Conservation (phyloP, 2,888 invertebrate species). For the Podotricha telesiphe region DNA sequence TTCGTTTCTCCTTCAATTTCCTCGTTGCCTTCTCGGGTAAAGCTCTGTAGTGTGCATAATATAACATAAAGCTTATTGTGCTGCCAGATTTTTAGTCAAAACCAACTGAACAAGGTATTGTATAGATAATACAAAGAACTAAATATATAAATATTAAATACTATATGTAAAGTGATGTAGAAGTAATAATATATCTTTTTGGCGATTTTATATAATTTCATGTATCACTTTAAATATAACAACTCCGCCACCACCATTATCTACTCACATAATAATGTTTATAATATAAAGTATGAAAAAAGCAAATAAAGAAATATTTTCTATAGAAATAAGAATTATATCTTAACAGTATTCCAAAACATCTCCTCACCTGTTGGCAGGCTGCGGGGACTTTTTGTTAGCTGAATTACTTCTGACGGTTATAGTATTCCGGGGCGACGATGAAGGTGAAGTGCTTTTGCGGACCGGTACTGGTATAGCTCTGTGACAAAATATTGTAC, state of each 20-base stretch:
- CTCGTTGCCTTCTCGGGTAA: conserved; percentile 64
- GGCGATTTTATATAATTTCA: not conserved
- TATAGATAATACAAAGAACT: not conserved
- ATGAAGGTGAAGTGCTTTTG: conserved; percentile 73
- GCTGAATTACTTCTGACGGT: conserved; percentile 51
- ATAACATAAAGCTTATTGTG: conserved; percentile 32
- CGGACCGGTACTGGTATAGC: conserved; percentile 83
- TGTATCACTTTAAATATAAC: not conserved
- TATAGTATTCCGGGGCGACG: conserved; percentile 56
- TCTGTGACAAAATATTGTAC: conserved; percentile 50
- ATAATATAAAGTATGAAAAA: not conserved
- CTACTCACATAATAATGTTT: not conserved
- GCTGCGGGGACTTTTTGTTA: conserved; percentile 67
- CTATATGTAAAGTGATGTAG: not conserved
- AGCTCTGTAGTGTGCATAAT: conserved; percentile 66
- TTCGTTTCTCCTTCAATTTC: conserved; percentile 58
- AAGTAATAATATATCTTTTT: not conserved
- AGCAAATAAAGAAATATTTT: not conserved
- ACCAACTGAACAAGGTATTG: not conserved
- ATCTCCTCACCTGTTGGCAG: conserved; percentile 68
- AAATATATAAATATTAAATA: not conserved
- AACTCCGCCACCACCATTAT: not conserved
- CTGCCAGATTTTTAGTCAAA: conserved; percentile 8
- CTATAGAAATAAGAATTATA: not conserved
- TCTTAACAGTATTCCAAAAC: not conserved